Percentiles rank a stretch among this genome's conserved stretches.
These are phyloP conservation scores for Chiridota heheva DNA, from an alignment of 35 echinoderm and acorn worm genomes.

Conservation along the genomic window DNA sequence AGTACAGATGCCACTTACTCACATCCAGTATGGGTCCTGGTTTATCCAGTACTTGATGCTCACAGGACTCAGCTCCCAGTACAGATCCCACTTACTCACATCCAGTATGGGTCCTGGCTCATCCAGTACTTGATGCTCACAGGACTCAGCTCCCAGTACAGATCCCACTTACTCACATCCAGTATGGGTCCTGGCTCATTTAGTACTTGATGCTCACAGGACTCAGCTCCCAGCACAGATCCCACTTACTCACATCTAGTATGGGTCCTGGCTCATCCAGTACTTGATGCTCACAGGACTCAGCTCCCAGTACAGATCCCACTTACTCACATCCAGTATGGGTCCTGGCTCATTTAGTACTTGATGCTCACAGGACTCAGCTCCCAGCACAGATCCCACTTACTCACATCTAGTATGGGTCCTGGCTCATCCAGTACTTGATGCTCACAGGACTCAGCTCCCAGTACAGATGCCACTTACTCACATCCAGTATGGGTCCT, in stretches of 20 bases:
- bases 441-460: slow-evolving; percentile 91
- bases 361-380: slow-evolving; percentile 56
- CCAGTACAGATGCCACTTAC: slow-evolving; percentile 84
- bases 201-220: slow-evolving; percentile 33
- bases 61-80: slow-evolving; percentile 88
- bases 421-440: not conserved
- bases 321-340: slow-evolving; percentile 77
- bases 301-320: slow-evolving; percentile 85
- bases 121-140: slow-evolving; percentile 25
- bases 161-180: slow-evolving; percentile 63
- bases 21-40: slow-evolving; percentile 35
- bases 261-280: not conserved
- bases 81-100: slow-evolving; percentile 87
- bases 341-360: slow-evolving; percentile 1
- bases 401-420: slow-evolving; percentile 60
- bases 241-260: slow-evolving; percentile 61
- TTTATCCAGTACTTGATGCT: not conserved
- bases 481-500: slow-evolving; percentile 66
- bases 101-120: slow-evolving; percentile 53
- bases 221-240: slow-evolving; percentile 62
- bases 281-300: no score
- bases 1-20: slow-evolving; percentile 65
- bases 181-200: slow-evolving; percentile 2
- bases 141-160: slow-evolving; percentile 62
- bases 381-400: slow-evolving; percentile 56